Conservation (phyloP, 1,140 invertebrate species). For the Drosophila bifasciata region DNA sequence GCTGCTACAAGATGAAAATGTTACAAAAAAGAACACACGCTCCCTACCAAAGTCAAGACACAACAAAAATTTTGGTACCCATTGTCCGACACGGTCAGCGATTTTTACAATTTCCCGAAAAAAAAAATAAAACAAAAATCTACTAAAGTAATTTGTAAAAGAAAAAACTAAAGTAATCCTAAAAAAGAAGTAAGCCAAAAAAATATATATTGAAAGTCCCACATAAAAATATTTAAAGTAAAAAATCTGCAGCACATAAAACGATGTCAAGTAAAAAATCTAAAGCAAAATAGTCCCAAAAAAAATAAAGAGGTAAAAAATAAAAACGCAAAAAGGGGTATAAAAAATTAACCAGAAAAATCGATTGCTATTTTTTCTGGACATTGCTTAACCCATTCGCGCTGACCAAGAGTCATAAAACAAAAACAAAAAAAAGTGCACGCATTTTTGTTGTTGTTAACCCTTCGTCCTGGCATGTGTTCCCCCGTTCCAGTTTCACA, state of each 20-base stretch:
- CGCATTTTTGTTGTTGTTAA: conserved; percentile 68
- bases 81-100: conserved; percentile 19
- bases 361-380: conserved; percentile 28
- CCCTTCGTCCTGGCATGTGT: conserved; percentile 49
- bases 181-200: conserved; percentile 32
- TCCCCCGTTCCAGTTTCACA: conserved; percentile 61
- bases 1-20: conserved; percentile 39
- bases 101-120: conserved; percentile 53
- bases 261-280: no score
- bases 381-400: conserved; percentile 53
- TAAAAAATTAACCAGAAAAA: conserved; percentile 44
- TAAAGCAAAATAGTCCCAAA: background rate
- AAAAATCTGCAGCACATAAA: no score
- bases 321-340: conserved; percentile 7
- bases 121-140: no score
- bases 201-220: no score
- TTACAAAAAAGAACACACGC: conserved; percentile 9
- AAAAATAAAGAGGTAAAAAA: conserved; percentile 11
- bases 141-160: no score
- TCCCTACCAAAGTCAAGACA: conserved; percentile 27
- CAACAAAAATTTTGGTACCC: conserved; percentile 14
- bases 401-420: conserved; percentile 44
- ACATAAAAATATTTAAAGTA: no score
- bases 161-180: conserved; percentile 31
- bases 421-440: conserved; percentile 58